phyloP scores from a whole-genome alignment of 1,140 invertebrate genomes.

The Planococcus citri region DNA sequence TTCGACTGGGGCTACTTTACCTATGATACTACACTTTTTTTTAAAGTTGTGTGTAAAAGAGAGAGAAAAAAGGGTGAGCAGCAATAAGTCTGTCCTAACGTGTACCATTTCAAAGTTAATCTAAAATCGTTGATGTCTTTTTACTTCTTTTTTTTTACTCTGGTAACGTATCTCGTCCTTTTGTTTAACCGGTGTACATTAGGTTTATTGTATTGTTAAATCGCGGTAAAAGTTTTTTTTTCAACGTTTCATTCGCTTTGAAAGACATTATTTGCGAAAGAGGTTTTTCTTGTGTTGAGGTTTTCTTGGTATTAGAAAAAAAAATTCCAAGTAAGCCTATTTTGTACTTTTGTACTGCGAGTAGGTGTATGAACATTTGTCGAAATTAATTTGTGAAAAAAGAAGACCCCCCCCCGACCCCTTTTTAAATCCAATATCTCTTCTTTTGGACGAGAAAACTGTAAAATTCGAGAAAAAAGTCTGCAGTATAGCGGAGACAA shows the following conservation, averaged over 20 bases:
- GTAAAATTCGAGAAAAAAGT: too few species aligned
- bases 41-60: not conserved
- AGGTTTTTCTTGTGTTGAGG: too few species aligned
- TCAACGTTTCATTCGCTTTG: not conserved
- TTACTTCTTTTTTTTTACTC: not conserved
- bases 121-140: constrained; percentile 11
- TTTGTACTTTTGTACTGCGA: too few species aligned
- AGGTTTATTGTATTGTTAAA: not conserved
- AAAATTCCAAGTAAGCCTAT: too few species aligned
- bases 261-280: not conserved
- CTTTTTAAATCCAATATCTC: too few species aligned
- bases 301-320: too few species aligned
- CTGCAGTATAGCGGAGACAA: too few species aligned
- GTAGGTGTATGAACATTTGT: too few species aligned
- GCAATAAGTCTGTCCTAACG: constrained; percentile 19
- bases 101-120: not conserved
- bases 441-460: too few species aligned
- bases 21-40: not conserved
- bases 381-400: too few species aligned
- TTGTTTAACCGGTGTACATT: not conserved
- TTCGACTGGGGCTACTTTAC: not conserved
- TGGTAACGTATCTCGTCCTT: not conserved
- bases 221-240: not conserved
- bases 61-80: not conserved
- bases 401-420: too few species aligned